phyloP scores from a whole-genome alignment of 2,888 invertebrate species.

The Hybos culiciformis region DNA sequence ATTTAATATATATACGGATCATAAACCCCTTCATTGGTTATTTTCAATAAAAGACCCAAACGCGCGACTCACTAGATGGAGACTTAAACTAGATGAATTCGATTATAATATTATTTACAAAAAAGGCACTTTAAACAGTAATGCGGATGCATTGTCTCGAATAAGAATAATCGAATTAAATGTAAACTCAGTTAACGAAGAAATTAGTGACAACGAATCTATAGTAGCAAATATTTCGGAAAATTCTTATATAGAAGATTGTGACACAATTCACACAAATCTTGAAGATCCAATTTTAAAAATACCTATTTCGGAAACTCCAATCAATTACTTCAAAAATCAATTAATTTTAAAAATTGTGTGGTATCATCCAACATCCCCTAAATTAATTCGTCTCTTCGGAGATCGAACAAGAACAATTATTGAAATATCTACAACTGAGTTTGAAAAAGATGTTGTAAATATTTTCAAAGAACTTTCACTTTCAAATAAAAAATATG shows the following conservation, averaged over 20 bases:
- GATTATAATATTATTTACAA: conserved; percentile 18
- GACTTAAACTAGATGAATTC: conserved; percentile 22
- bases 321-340: conserved; percentile 11
- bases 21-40: conserved; percentile 23
- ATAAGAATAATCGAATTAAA: conserved; percentile 9
- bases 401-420: conserved; percentile 6
- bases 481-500: conserved; percentile 9
- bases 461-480: conserved; percentile 10
- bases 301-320: conserved; percentile 13
- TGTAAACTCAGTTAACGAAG: too few relatives aligned
- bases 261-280: conserved; percentile 8
- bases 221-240: background rate
- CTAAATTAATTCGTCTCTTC: conserved; percentile 1
- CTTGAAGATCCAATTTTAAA: conserved; percentile 9
- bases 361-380: conserved; percentile 1
- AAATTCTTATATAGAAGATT: background rate
- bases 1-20: conserved; percentile 24
- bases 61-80: conserved; percentile 26
- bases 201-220: background rate
- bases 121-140: conserved; percentile 14
- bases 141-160: conserved; percentile 15
- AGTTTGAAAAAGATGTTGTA: conserved; percentile 7
- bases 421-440: background rate
- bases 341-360: conserved; percentile 12
- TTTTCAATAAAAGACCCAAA: conserved; percentile 10